Percentiles rank a stretch among this genome's conserved stretches.
Evolutionary conservation across 2,888 invertebrate species (phyloP).

Genomic region (Leistus spinibarbis): DNA sequence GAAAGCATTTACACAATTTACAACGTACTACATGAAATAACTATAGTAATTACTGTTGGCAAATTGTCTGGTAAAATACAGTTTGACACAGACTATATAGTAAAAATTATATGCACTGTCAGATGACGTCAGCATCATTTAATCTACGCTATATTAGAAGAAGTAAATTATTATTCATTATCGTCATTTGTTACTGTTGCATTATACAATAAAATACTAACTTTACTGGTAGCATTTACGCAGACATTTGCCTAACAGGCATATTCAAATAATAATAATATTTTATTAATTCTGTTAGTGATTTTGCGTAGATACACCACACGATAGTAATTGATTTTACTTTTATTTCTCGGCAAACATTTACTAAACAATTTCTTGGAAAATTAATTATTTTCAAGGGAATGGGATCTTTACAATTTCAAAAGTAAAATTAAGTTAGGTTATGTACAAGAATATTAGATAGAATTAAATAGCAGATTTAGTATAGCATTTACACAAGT

Average conservation of each 20-base stretch:
- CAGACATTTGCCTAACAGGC: not conserved
- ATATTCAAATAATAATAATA: not conserved
- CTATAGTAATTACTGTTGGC: not conserved
- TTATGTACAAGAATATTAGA: too few relatives aligned
- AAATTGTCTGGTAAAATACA: constrained; percentile 9
- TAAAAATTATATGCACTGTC: not conserved
- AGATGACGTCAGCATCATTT: not conserved
- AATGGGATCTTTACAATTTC: too few relatives aligned
- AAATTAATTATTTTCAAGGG: too few relatives aligned
- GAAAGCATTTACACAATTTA: not conserved
- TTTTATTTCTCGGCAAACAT: too few relatives aligned
- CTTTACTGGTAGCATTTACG: not conserved
- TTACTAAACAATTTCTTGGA: too few relatives aligned
- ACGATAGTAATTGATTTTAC: too few relatives aligned
- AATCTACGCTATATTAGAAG: constrained; percentile 10
- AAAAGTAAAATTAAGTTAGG: too few relatives aligned
- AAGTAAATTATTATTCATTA: constrained; percentile 20
- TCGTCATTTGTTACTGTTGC: not conserved
- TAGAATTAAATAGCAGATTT: too few relatives aligned
- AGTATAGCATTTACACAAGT: too few relatives aligned
- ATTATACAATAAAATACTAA: constrained; percentile 17
- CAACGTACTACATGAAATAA: not conserved
- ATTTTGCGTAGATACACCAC: not conserved
- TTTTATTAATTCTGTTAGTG: not conserved
- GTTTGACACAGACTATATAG: constrained; percentile 6